These are phyloP conservation scores for Dasypolia templi DNA, from an alignment of 2,888 invertebrate species.

Conservation along the genomic window DNA sequence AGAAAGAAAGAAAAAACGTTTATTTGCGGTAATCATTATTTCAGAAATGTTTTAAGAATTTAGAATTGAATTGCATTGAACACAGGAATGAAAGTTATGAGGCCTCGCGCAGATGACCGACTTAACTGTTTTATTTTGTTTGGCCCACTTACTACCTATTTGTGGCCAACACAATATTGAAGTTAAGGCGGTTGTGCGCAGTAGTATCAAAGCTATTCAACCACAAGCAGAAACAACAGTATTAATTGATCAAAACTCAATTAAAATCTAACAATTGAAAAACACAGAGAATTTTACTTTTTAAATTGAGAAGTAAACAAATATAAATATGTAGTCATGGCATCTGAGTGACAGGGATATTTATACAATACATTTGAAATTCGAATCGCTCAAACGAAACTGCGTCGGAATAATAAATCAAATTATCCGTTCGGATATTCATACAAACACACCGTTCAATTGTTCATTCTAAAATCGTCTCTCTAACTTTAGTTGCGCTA, in stretches of 20 bases:
- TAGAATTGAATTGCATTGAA: too few relatives aligned
- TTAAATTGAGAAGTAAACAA: conserved; percentile 13
- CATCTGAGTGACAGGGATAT: conserved; percentile 39
- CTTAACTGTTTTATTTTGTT: conserved; percentile 35
- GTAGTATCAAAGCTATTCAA: conserved; percentile 19
- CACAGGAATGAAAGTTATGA: neutral
- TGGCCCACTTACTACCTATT: conserved; percentile 29
- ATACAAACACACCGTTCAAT: conserved; percentile 40
- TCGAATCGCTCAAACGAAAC: conserved; percentile 43
- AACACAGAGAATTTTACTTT: conserved; percentile 4
- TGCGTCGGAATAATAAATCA: conserved; percentile 45
- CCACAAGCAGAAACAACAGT: neutral
- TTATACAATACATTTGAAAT: conserved; percentile 36
- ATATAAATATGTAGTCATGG: conserved; percentile 27
- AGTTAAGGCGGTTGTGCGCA: conserved; percentile 29
- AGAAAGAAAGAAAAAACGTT: too few relatives aligned
- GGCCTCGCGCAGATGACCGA: conserved; percentile 16
- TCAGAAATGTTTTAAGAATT: neutral
- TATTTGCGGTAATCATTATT: too few relatives aligned
- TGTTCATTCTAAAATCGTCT: conserved; percentile 53
- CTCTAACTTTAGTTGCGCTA: conserved; percentile 62
- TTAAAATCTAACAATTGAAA: conserved; percentile 9
- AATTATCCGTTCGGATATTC: conserved; percentile 51
- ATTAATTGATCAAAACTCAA: conserved; percentile 13
- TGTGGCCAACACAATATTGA: conserved; percentile 25